These are phyloP conservation scores for Rhabditoides inermis DNA, from an alignment of 2,888 invertebrate genomes.

Conservation along the genomic window DNA sequence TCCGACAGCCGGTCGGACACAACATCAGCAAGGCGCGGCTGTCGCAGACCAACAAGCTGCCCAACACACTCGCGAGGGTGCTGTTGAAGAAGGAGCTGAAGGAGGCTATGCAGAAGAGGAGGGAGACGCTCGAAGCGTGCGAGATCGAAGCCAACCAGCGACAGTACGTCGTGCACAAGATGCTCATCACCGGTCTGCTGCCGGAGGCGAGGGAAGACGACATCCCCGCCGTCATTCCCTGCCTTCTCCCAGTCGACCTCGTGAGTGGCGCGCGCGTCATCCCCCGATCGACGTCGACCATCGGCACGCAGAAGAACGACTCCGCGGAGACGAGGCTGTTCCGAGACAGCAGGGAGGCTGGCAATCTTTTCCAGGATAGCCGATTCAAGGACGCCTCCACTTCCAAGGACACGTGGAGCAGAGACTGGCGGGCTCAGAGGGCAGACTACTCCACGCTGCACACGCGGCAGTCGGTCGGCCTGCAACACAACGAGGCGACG, in stretches of 20 bases:
- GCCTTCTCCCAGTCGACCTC: conserved; percentile 47
- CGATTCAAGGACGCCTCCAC: background rate
- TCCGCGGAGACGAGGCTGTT: conserved; percentile 3
- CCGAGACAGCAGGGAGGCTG: background rate
- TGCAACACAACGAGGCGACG: too few species aligned
- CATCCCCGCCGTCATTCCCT: conserved; percentile 43
- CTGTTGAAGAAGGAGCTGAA: conserved; percentile 57
- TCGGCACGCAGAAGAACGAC: conserved; percentile 13
- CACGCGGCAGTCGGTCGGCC: too few species aligned
- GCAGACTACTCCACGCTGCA: background rate
- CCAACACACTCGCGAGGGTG: conserved; percentile 43
- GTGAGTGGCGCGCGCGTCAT: conserved; percentile 42
- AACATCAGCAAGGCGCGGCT: background rate
- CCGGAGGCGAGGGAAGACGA: conserved; percentile 42
- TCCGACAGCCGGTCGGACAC: conserved; percentile 17
- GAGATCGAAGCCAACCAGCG: conserved; percentile 54
- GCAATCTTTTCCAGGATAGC: background rate
- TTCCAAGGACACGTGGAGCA: too few species aligned
- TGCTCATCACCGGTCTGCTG: conserved; percentile 47
- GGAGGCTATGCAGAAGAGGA: conserved; percentile 54
- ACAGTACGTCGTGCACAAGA: conserved; percentile 48
- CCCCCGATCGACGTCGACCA: conserved; percentile 19
- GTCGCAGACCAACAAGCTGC: conserved; percentile 8
- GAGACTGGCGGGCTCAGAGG: background rate
- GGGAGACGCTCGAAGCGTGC: conserved; percentile 54